These are phyloP conservation scores for Diglossa brunneiventris DNA, from an alignment of 2,113 vertebrate species.

Conservation along the genomic window DNA sequence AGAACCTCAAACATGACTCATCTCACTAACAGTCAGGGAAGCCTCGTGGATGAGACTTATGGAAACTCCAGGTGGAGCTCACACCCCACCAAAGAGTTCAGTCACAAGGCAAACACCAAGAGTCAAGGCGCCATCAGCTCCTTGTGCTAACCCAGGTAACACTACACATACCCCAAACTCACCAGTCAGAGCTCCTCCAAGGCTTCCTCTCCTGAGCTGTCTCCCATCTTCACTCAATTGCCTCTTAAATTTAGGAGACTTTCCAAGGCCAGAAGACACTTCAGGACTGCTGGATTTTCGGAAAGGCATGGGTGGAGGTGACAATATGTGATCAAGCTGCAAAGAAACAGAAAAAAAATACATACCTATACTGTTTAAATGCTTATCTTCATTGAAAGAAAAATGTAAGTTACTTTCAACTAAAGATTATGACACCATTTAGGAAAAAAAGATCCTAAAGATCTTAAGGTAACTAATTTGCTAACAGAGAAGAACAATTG, in stretches of 20 bases:
- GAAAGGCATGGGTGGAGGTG: conserved; percentile 79
- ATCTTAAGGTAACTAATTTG: neutral
- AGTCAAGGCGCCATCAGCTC: neutral
- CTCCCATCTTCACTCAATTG: conserved; percentile 88
- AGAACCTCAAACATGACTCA: neutral
- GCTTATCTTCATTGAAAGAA: neutral
- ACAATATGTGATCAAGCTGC: conserved; percentile 90
- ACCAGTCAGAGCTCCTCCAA: conserved; percentile 91
- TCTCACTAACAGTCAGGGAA: neutral
- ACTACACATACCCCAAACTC: neutral
- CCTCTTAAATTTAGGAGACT: conserved; percentile 80
- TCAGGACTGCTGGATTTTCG: conserved; percentile 91
- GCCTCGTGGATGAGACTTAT: rapidly evolving
- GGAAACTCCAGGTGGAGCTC: neutral
- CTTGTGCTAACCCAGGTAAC: neutral
- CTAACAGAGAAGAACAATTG: no score
- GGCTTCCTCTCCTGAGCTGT: conserved; percentile 86
- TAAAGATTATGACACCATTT: neutral
- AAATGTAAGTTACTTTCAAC: neutral
- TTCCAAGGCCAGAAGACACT: conserved; percentile 71
- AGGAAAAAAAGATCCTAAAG: neutral
- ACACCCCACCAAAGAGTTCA: rapidly evolving
- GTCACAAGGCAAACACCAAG: neutral
- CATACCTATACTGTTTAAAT: neutral
- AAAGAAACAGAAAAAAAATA: neutral